phyloP scores from a whole-genome alignment of 2,113 vertebrate species.

The Hemichromis elongatus region DNA sequence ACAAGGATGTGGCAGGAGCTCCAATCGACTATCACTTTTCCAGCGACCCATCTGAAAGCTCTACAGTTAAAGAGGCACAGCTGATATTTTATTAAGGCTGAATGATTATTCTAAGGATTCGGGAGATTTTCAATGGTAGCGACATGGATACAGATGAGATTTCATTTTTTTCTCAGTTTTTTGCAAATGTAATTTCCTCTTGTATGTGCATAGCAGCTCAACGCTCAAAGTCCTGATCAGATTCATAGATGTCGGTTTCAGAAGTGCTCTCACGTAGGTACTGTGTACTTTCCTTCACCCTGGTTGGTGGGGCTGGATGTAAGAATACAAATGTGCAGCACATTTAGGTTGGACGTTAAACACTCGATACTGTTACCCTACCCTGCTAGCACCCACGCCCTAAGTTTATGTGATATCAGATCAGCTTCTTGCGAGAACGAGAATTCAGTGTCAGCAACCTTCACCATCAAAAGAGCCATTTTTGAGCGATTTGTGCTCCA shows the following conservation, averaged over 20 bases:
- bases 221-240: neutral
- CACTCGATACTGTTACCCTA: neutral
- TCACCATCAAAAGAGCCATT: neutral
- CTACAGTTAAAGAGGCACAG: constrained; percentile 11
- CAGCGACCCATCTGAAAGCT: constrained; percentile 36
- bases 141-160: neutral
- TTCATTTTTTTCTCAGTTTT: neutral
- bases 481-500: neutral
- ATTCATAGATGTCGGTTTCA: neutral
- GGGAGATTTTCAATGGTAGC: neutral
- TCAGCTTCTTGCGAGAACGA: neutral
- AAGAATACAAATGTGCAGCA: neutral
- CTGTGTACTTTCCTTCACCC: neutral
- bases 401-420: neutral
- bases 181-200: neutral
- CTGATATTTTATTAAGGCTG: constrained; percentile 33
- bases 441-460: neutral
- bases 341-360: neutral
- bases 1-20: constrained; percentile 55
- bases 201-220: neutral
- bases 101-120: neutral
- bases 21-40: constrained; percentile 42
- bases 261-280: neutral
- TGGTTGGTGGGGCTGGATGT: neutral
- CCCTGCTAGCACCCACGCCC: neutral